phyloP scores from a whole-genome alignment of 2,113 vertebrate genomes.

The Gracilinanus agilis region DNA sequence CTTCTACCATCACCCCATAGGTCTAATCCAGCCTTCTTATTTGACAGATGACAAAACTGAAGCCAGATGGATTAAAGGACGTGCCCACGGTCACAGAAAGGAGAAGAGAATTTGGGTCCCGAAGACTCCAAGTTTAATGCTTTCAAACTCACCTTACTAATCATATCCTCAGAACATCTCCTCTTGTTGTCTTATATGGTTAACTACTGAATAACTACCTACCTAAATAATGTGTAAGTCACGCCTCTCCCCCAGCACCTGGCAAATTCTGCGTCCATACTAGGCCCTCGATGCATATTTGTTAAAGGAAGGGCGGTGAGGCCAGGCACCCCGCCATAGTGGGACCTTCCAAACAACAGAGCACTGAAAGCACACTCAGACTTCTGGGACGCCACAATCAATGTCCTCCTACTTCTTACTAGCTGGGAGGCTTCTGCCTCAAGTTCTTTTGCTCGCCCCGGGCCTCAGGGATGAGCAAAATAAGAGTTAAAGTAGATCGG shows the following conservation, averaged over 20 bases:
- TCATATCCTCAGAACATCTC: not conserved
- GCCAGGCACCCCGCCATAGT: not conserved
- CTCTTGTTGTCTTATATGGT: not conserved
- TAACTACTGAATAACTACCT: not conserved
- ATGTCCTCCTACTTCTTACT: no score
- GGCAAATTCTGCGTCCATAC: no score
- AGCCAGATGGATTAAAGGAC: not conserved
- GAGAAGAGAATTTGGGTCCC: no score
- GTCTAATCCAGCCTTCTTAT: not conserved
- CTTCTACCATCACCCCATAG: not conserved
- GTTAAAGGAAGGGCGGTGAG: not conserved
- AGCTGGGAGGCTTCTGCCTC: no score
- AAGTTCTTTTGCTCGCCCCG: no score
- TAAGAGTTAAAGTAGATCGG: no score
- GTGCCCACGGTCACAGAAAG: not conserved
- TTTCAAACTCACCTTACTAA: no score
- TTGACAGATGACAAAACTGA: not conserved
- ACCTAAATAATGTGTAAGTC: not conserved
- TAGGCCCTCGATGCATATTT: not conserved
- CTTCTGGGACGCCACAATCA: no score
- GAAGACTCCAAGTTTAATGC: no score
- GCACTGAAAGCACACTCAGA: no score
- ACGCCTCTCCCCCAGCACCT: not conserved
- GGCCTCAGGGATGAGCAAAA: no score
- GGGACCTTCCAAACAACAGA: not conserved